phyloP scores from a whole-genome alignment of 2,113 vertebrate genomes.

The Galeopterus variegatus region DNA sequence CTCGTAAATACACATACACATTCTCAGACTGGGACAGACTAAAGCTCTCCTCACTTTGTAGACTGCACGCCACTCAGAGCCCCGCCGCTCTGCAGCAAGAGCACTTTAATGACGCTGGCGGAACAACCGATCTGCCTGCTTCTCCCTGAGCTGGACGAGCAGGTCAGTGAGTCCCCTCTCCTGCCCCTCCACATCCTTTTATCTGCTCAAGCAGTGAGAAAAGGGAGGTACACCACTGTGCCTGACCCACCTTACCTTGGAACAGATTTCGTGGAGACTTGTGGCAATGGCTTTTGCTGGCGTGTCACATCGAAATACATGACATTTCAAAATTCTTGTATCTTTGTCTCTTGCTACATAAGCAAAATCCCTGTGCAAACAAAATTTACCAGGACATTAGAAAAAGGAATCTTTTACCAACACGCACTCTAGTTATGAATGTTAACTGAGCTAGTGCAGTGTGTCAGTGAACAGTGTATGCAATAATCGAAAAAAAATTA shows the following conservation, averaged over 20 bases:
- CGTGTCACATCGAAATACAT: slow-evolving; percentile 99
- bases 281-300: slow-evolving; percentile 99
- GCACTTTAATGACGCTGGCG: accelerated
- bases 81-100: accelerated
- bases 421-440: background rate
- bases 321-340: slow-evolving; percentile 99
- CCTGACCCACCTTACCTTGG: slow-evolving; percentile 91
- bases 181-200: accelerated
- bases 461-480: background rate
- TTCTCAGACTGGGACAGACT: no score
- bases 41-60: background rate
- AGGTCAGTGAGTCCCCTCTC: accelerated
- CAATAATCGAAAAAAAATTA: background rate
- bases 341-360: slow-evolving; percentile 99
- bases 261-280: slow-evolving; percentile 99
- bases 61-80: background rate
- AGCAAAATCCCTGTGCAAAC: slow-evolving; percentile 95
- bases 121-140: no score
- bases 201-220: background rate
- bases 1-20: background rate
- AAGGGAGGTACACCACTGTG: accelerated
- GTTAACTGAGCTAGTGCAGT: slow-evolving; percentile 6
- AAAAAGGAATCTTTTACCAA: background rate
- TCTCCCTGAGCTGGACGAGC: background rate
- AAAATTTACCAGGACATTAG: slow-evolving; percentile 42